Base-by-base conservation (phyloP, 1,140 invertebrate species). In the Mycetomoellerius zeteki region DNA sequence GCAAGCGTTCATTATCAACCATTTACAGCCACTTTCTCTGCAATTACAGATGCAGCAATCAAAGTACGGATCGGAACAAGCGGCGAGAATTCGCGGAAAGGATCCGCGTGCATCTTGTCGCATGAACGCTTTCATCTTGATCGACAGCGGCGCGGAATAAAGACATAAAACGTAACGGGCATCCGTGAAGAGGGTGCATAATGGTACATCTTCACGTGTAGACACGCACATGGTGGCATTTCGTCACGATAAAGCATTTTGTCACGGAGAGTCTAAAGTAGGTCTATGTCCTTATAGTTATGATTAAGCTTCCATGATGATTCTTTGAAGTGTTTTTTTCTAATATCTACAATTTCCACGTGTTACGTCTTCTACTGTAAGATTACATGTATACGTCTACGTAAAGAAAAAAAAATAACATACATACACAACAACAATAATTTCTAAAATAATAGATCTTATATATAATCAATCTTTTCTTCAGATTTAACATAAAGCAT, bases 141-240 rank as follows among this genome's bases (percentile, higher is more conserved):
- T 90, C 89, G 89, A 88, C 86, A 86, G 76, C 85, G 76, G 77
- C 89, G 88, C 84, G 86, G 87, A 87, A 94, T 94, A 94, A 93
- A 94, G 93, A 94, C 93, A 94, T 94, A 94, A 94, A 94, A 92
- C 92, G 92, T 93, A 94, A 94, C 93, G 92, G 92, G 89, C 86
- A 88, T 91, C 80, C 85, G 85, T 88, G 88, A 93, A 93, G 75
- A 62, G 91, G 92, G 86, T 85, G 88, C 86, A 91, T 90, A 90
- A 91, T 91, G 78, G 89, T 69, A 14, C 52, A 33, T 56, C 64
- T 62, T 77, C 56, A 30, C 71, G 27, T 62, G 47, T 43, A 64
- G 80, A 71, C 71, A 77, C 50, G 73, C 60, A 71, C 65, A 52
- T 60, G 60, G 21, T 65, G n/a, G 30, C 16, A 56, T 56, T 75